A percentile compares a stretch with the other conserved stretches of the same genome.
Conservation (phyloP, 2,113 vertebrate genomes). For the Tenebrosternarchus preto region DNA sequence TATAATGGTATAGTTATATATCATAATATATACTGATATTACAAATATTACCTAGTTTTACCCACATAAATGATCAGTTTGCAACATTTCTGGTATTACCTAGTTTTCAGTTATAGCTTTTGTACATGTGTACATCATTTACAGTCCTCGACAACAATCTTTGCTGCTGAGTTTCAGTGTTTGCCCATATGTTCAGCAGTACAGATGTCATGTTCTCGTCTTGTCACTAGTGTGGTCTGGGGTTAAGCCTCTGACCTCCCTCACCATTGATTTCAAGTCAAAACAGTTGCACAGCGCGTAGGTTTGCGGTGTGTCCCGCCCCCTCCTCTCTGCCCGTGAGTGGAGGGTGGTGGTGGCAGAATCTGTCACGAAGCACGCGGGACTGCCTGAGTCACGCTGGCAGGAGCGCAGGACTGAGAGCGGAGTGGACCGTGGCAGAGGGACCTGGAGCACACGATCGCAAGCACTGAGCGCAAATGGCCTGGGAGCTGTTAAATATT, state of each 20-base stretch:
- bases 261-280: too few relatives aligned
- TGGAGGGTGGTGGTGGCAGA: slow-evolving; percentile 28
- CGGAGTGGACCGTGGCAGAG: slow-evolving; percentile 23
- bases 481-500: slow-evolving; percentile 59
- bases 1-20: too few relatives aligned
- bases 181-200: slow-evolving; percentile 7
- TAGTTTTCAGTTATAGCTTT: neutral
- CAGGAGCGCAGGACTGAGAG: slow-evolving; percentile 4
- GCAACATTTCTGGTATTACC: too few relatives aligned
- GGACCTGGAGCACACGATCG: slow-evolving; percentile 28
- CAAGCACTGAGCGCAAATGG: slow-evolving; percentile 53
- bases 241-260: too few relatives aligned
- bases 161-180: neutral
- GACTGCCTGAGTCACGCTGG: slow-evolving; percentile 22
- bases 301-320: neutral
- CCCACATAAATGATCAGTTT: too few relatives aligned
- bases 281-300: too few relatives aligned
- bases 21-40: too few relatives aligned
- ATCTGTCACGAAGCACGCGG: slow-evolving; percentile 25
- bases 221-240: too few relatives aligned
- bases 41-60: neutral
- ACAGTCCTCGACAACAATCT: neutral
- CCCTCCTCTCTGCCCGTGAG: slow-evolving; percentile 2
- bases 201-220: too few relatives aligned
- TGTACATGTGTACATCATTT: neutral